Evolutionary conservation across 2,888 invertebrate genomes (phyloP), one percentile per base, ranked within the genome.

Genomic region (Tyria jacobaeae): DNA sequence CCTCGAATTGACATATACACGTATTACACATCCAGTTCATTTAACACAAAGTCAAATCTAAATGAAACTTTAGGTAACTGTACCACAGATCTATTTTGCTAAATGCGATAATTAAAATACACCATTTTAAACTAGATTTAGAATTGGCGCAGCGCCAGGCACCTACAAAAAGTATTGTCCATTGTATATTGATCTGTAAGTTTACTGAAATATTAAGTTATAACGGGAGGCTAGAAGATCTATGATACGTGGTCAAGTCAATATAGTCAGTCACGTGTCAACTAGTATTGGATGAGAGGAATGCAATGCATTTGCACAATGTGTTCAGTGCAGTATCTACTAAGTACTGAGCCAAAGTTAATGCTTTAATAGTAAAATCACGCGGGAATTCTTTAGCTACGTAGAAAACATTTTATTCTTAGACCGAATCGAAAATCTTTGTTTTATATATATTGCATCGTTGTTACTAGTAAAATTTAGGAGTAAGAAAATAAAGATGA

Each of bases 81-180:
- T 3, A 9, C 35, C 17, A 69, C 25, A 48, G 67, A 51, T 51
- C 31, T 59, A 57, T 54, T 53, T 69, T 14, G 21, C 9, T 61
- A 34, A 49, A 56, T 50, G 47, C 51, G 31, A 49, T 7, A 49
- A 37, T 58, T 25, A 17, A 55, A 49, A 57, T 62, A 60, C 14
- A 59, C n/a, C 58, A 50, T 67, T 69, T 51, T 61, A 60, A 64
- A 63, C 62, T 57, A 4, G 55, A 56, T 57, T 52, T 25, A 24
- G 1, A 53, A 25, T 44, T 52, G 75, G 77, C 71, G 37, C 2
- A n/a, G 21, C 66, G 77, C 75, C 75, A 75, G 63, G 54, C 57
- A 65, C 47, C 49, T 58, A 62, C 60, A 60, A 57, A 68, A 63
- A 62, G 21, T 14, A 15, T 35, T 2, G 24, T 44, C 68, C 60